Evolutionary conservation across 1,140 invertebrate genomes (phyloP).

Genomic region (Solen grandis): DNA sequence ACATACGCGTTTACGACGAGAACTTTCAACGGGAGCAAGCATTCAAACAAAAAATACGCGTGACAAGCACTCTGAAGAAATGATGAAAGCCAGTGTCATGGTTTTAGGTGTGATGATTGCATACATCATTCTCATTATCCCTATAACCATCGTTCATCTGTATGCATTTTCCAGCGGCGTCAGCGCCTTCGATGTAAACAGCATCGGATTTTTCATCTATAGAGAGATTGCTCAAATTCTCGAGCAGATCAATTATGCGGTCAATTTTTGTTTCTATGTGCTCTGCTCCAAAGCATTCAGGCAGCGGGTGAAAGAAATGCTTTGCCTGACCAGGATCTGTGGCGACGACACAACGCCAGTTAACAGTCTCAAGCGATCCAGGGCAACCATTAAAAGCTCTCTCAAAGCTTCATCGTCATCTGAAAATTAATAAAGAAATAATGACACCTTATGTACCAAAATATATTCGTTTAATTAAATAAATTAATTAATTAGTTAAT

Average conservation of each 20-base stretch:
- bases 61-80: background rate
- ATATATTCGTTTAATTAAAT: no score
- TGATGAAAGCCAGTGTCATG: conserved; percentile 45
- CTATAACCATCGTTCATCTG: conserved; percentile 52
- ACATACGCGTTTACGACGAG: background rate
- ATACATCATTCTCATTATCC: conserved; percentile 59
- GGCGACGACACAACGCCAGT: no score
- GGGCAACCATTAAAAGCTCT: no score
- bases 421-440: no score
- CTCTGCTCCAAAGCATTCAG: conserved; percentile 54
- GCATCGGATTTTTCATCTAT: conserved; percentile 38
- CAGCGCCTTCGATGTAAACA: conserved; percentile 50
- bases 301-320: conserved; percentile 27
- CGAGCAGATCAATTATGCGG: conserved; percentile 64
- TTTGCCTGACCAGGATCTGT: background rate
- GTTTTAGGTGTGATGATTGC: conserved; percentile 56
- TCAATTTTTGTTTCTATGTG: conserved; percentile 68
- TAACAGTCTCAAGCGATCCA: no score
- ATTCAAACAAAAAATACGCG: background rate
- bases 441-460: no score
- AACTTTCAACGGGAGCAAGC: background rate
- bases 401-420: no score
- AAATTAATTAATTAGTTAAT: no score
- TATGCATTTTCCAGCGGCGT: conserved; percentile 43
- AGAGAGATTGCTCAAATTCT: conserved; percentile 55